Evolutionary conservation across 2,888 invertebrate genomes (phyloP).

Genomic region (Cancer borealis): DNA sequence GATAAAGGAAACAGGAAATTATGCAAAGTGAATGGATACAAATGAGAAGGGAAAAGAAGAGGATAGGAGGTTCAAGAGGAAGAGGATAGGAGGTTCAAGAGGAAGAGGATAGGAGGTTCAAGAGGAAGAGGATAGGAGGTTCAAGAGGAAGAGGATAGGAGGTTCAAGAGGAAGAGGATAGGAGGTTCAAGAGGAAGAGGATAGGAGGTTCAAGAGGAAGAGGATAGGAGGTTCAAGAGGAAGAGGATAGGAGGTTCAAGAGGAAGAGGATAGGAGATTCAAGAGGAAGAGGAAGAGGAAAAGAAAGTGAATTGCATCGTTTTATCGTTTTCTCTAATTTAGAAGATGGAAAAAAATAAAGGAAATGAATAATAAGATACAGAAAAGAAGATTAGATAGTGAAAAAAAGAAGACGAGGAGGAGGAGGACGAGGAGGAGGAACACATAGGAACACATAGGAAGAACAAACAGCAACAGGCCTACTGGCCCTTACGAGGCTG

Average conservation of each 20-base stretch:
- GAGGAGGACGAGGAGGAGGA: not conserved
- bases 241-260: not conserved
- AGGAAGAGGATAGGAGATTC: not conserved
- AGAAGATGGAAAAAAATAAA: too few relatives aligned
- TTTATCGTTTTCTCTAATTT: too few relatives aligned
- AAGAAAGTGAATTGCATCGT: not conserved
- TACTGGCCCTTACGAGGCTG: too few relatives aligned
- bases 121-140: not conserved
- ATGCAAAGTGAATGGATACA: too few relatives aligned
- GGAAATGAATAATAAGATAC: not conserved
- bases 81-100: not conserved
- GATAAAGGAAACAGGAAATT: too few relatives aligned
- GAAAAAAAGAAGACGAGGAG: not conserved
- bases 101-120: not conserved
- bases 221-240: not conserved
- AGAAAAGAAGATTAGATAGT: not conserved
- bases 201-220: not conserved
- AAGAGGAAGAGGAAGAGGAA: not conserved
- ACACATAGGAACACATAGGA: too few relatives aligned
- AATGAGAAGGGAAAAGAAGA: too few relatives aligned
- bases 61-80: too few relatives aligned
- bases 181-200: not conserved
- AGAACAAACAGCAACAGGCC: too few relatives aligned
- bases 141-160: not conserved
- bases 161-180: not conserved